Evolutionary conservation across 2,888 invertebrate genomes (phyloP), one percentile per base, ranked within the genome.

Genomic region (Abscondita cerata): DNA sequence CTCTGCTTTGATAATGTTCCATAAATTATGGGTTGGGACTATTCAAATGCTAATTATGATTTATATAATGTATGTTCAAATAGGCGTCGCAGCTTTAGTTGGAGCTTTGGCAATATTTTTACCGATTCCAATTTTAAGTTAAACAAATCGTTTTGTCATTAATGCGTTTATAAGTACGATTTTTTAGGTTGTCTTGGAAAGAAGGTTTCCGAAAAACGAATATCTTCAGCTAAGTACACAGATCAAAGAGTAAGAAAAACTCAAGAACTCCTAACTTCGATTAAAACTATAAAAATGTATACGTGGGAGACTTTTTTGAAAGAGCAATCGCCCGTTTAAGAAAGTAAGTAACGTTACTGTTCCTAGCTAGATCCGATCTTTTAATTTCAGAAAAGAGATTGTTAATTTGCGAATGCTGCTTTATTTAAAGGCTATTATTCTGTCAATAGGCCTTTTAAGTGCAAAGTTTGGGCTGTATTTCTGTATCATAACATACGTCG

Each of bases 221-320:
- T 91, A 66, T 86, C 89, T 73, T 95, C 94, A 0, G 95, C 96
- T 0, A 80, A 89, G n/a, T 84, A 92, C 56, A 95, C 96, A 0
- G 96, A 97, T 79, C 92, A 93, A 76, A 85, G 96, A 57, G 92
- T 96, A 9, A 86, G 94, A 3, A 83, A 95, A 48, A 96, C 96
- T 88, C 94, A 92, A 74, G 96, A 96, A 80, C 89, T 93, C 46
- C 86, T 94, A 34, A 86, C 87, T 2, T 93, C 92, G 0, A 93
- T 95, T 73, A 87, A 91, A 73, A 91, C 93, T 12, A 92, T 95
- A 73, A 95, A 95, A 82, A 93, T 94, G 92, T 94, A 93, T 78
- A 90, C 92, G 0, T 95, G 94, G 89, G 94, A 94, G 78, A 87
- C 86, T 68, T 91, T 92, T 94, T 94, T 74, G 88, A 89, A 1